Conservation (phyloP, 1,140 invertebrate genomes). For the Microplitis mediator region DNA sequence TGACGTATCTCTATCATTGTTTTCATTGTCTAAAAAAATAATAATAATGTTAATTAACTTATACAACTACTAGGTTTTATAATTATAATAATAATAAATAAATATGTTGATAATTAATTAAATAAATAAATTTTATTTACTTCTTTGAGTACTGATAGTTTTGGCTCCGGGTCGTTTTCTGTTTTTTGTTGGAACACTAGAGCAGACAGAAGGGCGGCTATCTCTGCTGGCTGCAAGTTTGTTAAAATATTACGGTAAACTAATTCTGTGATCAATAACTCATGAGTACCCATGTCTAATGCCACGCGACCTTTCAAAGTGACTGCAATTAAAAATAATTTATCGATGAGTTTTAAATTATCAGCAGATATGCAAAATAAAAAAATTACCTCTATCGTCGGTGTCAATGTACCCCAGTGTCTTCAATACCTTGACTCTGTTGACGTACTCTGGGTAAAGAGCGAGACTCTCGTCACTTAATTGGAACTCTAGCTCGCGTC, state of each 20-base stretch:
- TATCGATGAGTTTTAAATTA: not conserved
- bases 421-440: slow-evolving; percentile 81
- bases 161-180: slow-evolving; percentile 48
- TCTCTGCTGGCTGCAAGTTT: slow-evolving; percentile 84
- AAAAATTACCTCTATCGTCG: slow-evolving; percentile 68
- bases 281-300: slow-evolving; percentile 93
- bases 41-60: not conserved
- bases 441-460: slow-evolving; percentile 88
- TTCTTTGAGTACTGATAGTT: slow-evolving; percentile 41
- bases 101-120: slow-evolving; percentile 5
- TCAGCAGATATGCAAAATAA: too few relatives aligned
- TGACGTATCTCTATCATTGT: slow-evolving; percentile 45
- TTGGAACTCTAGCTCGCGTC: slow-evolving; percentile 73
- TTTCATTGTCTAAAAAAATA: slow-evolving; percentile 36
- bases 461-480: slow-evolving; percentile 85
- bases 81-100: slow-evolving; percentile 4
- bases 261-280: slow-evolving; percentile 94
- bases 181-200: slow-evolving; percentile 89
- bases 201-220: slow-evolving; percentile 89
- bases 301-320: slow-evolving; percentile 92
- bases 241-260: slow-evolving; percentile 92
- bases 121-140: slow-evolving; percentile 31
- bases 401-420: slow-evolving; percentile 77
- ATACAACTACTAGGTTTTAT: slow-evolving; percentile 11
- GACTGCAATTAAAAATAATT: slow-evolving; percentile 60